A percentile compares a stretch with the other conserved stretches of the same genome.
phyloP scores from a whole-genome alignment of 1,140 invertebrate genomes.

The Diorhabda elongata region DNA sequence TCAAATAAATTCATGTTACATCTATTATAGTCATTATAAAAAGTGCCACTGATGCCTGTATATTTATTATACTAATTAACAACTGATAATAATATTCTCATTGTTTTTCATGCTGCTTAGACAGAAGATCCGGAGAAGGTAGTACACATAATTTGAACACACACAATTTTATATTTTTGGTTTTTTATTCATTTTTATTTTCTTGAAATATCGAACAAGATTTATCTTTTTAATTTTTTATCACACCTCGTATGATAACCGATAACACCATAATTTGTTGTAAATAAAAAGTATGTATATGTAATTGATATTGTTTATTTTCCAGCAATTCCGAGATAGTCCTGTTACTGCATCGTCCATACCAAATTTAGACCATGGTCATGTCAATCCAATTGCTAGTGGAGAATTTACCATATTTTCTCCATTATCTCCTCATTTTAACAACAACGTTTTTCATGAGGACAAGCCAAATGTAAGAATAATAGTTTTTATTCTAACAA shows the following conservation, averaged over 20 bases:
- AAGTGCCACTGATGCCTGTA: too few species aligned
- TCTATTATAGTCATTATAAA: too few species aligned
- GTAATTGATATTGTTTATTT: slow-evolving; percentile 3
- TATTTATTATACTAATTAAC: too few species aligned
- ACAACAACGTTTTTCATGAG: slow-evolving; percentile 40
- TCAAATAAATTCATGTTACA: too few species aligned
- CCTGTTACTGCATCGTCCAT: slow-evolving; percentile 37
- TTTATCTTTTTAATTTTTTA: too few species aligned
- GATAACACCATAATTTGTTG: too few species aligned
- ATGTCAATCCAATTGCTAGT: slow-evolving; percentile 43
- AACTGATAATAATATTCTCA: slow-evolving; percentile 9
- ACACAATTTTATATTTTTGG: too few species aligned
- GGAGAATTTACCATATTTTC: slow-evolving; percentile 47
- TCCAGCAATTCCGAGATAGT: slow-evolving; percentile 44
- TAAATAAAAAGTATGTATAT: too few species aligned
- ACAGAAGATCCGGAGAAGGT: slow-evolving; percentile 23
- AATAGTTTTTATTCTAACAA: not conserved
- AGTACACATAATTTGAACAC: not conserved
- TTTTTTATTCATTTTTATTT: too few species aligned
- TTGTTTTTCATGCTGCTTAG: slow-evolving; percentile 17
- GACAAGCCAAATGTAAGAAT: slow-evolving; percentile 19
- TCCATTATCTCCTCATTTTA: slow-evolving; percentile 38
- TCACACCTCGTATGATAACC: too few species aligned
- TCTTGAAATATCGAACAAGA: too few species aligned
- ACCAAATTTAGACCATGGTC: slow-evolving; percentile 42